Conservation (phyloP, 2,797 vertebrate genomes). For the Gadopsis marmoratus region DNA sequence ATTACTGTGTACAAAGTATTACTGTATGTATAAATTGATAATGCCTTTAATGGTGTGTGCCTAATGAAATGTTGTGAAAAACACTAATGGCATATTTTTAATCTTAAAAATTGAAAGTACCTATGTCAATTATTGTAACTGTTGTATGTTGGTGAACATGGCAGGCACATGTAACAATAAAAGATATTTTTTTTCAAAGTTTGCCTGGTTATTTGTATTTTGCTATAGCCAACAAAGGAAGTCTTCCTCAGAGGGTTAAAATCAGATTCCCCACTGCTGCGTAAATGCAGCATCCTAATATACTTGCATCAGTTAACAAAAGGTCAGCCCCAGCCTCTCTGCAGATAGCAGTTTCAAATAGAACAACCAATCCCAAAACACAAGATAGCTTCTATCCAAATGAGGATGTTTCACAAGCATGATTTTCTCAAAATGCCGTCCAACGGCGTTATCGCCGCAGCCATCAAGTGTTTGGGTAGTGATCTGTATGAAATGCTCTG, state of each 20-base stretch:
- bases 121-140: slow-evolving; percentile 59
- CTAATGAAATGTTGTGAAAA: slow-evolving; percentile 47
- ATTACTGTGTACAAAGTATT: slow-evolving; percentile 42
- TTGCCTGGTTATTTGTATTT: slow-evolving; percentile 41
- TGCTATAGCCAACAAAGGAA: slow-evolving; percentile 7
- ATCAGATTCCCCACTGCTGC: slow-evolving; percentile 3
- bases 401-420: slow-evolving; percentile 38
- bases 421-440: slow-evolving; percentile 38
- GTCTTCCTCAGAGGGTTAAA: not conserved
- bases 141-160: slow-evolving; percentile 66
- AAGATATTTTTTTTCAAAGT: slow-evolving; percentile 79
- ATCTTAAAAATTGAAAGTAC: slow-evolving; percentile 39
- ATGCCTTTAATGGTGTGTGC: slow-evolving; percentile 33
- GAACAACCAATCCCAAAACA: slow-evolving; percentile 41
- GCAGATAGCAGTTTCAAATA: slow-evolving; percentile 43
- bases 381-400: slow-evolving; percentile 41
- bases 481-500: slow-evolving; percentile 50
- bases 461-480: slow-evolving; percentile 54
- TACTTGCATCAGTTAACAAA: slow-evolving; percentile 37
- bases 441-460: slow-evolving; percentile 37
- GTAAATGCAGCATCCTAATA: not conserved
- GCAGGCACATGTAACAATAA: slow-evolving; percentile 75
- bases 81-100: slow-evolving; percentile 56
- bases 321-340: slow-evolving; percentile 4
- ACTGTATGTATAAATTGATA: slow-evolving; percentile 31